Evolutionary conservation across 1,140 invertebrate genomes (phyloP).

Genomic region (Drosophila jambulina): DNA sequence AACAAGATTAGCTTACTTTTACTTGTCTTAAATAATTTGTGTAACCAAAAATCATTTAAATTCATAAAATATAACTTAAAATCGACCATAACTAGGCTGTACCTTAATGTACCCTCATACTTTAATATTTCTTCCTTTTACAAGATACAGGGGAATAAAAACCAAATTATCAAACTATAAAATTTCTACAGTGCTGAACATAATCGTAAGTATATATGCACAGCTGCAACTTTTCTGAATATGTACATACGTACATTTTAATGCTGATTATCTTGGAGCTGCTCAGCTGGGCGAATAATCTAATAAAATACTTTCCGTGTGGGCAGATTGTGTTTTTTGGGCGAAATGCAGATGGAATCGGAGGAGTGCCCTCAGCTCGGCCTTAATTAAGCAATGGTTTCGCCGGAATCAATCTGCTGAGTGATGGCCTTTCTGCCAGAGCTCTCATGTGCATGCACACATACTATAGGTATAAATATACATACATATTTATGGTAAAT

Average conservation of each 20-base stretch:
- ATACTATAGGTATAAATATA: too few species aligned
- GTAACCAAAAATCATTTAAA: too few species aligned
- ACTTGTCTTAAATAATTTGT: too few species aligned
- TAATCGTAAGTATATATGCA: not conserved
- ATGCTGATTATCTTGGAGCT: slow-evolving; percentile 69
- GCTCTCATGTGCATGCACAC: slow-evolving; percentile 41
- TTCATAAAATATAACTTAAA: not conserved
- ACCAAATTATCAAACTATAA: not conserved
- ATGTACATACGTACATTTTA: slow-evolving; percentile 31
- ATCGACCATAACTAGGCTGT: not conserved
- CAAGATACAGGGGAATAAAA: too few species aligned
- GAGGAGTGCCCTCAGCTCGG: slow-evolving; percentile 43
- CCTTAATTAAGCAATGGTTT: slow-evolving; percentile 64
- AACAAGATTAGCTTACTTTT: too few species aligned
- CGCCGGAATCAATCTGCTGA: slow-evolving; percentile 62
- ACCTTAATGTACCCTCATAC: not conserved
- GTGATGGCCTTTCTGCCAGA: slow-evolving; percentile 40
- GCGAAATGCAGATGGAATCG: slow-evolving; percentile 46
- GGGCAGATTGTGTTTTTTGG: slow-evolving; percentile 67
- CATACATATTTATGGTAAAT: slow-evolving; percentile 66
- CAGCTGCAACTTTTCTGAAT: slow-evolving; percentile 17
- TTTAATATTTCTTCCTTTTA: not conserved
- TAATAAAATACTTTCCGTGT: slow-evolving; percentile 72
- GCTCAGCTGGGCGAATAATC: slow-evolving; percentile 57
- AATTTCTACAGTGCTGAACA: slow-evolving; percentile 1